phyloP scores from a whole-genome alignment of 2,113 vertebrate genomes.

The Dasyornis broadbenti region DNA sequence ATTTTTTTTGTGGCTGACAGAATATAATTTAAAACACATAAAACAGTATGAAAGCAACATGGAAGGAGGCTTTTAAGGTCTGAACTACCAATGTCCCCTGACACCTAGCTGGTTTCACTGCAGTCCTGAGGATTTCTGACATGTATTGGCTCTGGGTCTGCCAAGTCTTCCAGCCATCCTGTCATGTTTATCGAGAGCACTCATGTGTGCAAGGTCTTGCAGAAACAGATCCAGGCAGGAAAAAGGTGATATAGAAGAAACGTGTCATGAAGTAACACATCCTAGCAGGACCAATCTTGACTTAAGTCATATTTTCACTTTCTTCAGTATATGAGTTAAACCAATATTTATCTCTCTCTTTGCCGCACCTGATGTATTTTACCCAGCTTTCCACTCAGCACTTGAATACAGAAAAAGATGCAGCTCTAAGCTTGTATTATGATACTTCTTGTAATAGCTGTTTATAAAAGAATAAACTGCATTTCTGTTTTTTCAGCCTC shows the following conservation, averaged over 20 bases:
- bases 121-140: not conserved
- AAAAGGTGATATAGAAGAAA: not conserved
- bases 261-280: not conserved
- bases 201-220: not conserved
- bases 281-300: not conserved
- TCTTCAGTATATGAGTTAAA: not conserved
- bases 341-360: not conserved
- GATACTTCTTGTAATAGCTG: not conserved
- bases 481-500: not conserved
- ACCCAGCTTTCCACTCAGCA: not conserved
- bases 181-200: not conserved
- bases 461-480: not conserved
- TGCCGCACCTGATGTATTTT: not conserved
- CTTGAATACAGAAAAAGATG: not conserved
- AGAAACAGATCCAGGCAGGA: not conserved
- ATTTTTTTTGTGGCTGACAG: not conserved
- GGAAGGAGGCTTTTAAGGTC: not conserved
- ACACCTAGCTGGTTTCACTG: not conserved
- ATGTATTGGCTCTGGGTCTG: not conserved
- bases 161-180: not conserved
- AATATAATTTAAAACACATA: not conserved
- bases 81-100: not conserved
- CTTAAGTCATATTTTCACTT: not conserved
- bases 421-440: not conserved
- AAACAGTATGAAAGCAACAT: not conserved